Evolutionary conservation across 1,140 invertebrate species (phyloP).

Genomic region (Galleria mellonella): DNA sequence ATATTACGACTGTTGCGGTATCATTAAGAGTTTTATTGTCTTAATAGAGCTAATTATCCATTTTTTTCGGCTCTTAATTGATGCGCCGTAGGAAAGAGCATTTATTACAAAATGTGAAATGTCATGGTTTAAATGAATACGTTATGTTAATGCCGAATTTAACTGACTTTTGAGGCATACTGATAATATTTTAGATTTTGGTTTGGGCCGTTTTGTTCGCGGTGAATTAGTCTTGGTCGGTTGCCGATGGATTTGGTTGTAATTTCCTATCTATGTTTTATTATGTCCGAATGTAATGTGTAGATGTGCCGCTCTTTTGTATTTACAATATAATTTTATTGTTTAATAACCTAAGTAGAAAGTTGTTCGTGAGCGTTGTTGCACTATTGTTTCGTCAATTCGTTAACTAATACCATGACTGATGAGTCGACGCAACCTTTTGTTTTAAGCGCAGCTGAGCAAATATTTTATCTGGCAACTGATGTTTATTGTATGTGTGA

Average conservation of each 20-base stretch:
- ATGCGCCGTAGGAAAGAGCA: slow-evolving; percentile 62
- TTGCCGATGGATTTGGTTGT: slow-evolving; percentile 58
- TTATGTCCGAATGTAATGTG: slow-evolving; percentile 9
- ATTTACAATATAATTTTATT: slow-evolving; percentile 54
- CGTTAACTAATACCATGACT: slow-evolving; percentile 18
- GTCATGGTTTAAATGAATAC: slow-evolving; percentile 71
- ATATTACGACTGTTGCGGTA: slow-evolving; percentile 66
- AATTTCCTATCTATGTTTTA: slow-evolving; percentile 47
- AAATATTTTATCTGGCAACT: slow-evolving; percentile 22
- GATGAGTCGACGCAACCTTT: slow-evolving; percentile 13
- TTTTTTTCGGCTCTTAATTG: slow-evolving; percentile 72
- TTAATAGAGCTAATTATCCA: slow-evolving; percentile 72
- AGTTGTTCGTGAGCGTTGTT: slow-evolving; percentile 17
- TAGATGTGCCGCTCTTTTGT: slow-evolving; percentile 15
- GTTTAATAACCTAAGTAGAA: slow-evolving; percentile 55
- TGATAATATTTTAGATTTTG: slow-evolving; percentile 56
- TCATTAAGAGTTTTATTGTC: slow-evolving; percentile 73
- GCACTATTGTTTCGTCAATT: slow-evolving; percentile 20
- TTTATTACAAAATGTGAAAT: slow-evolving; percentile 73
- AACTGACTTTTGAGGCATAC: slow-evolving; percentile 54
- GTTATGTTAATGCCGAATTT: slow-evolving; percentile 67
- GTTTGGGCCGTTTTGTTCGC: slow-evolving; percentile 59
- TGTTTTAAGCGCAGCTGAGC: slow-evolving; percentile 13
- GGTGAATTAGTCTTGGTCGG: slow-evolving; percentile 65
- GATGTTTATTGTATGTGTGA: slow-evolving; percentile 17